Evolutionary conservation across 2,888 invertebrate genomes (phyloP).

Genomic region (Leistus spinibarbis): DNA sequence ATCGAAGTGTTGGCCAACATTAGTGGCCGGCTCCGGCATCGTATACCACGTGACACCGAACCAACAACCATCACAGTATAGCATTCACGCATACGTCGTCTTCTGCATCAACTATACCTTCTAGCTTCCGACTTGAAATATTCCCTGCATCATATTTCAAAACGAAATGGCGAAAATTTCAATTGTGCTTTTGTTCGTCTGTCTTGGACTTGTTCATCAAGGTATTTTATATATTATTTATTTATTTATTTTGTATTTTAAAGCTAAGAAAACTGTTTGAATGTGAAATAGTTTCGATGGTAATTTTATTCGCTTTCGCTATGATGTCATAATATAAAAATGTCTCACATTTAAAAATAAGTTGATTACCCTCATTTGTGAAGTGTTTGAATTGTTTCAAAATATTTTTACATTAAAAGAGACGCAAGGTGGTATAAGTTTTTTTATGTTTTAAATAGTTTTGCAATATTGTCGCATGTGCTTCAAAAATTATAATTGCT

Average conservation of each 20-base stretch:
- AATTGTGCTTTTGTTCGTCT: background rate
- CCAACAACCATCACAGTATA: background rate
- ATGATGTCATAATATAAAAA: background rate
- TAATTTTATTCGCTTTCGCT: background rate
- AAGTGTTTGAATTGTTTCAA: background rate
- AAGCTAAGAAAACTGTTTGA: background rate
- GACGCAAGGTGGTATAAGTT: too few relatives aligned
- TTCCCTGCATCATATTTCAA: too few relatives aligned
- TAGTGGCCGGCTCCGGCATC: too few relatives aligned
- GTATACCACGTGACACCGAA: background rate
- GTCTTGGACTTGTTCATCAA: background rate
- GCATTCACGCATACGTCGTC: too few relatives aligned
- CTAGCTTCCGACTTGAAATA: background rate
- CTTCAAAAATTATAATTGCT: too few relatives aligned
- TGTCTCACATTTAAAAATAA: background rate
- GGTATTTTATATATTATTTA: background rate
- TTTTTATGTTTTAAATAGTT: too few relatives aligned
- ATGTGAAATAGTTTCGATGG: background rate
- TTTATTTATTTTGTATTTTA: background rate
- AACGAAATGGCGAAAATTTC: background rate
- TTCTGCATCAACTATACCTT: background rate
- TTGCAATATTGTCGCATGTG: too few relatives aligned
- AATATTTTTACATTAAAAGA: too few relatives aligned
- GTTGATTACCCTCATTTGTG: too few relatives aligned
- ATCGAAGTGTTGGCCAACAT: too few relatives aligned